phyloP scores from a whole-genome alignment of 2,888 invertebrate genomes.

The Andrena chrysosceles region DNA sequence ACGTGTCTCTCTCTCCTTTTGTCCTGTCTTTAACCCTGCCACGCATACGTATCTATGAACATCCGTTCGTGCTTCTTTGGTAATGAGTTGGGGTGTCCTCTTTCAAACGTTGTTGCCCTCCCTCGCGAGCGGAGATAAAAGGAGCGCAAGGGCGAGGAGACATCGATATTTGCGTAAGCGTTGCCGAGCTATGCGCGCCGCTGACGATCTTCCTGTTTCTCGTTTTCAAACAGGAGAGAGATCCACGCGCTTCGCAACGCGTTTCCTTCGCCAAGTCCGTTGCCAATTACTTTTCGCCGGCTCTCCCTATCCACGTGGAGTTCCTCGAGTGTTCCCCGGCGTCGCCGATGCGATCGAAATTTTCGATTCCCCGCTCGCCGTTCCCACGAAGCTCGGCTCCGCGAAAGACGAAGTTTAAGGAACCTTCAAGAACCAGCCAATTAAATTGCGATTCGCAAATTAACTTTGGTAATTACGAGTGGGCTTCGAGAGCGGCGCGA shows the following conservation, averaged over 20 bases:
- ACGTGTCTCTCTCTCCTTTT: constrained; percentile 49
- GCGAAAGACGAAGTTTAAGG: constrained; percentile 68
- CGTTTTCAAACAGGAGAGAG: not conserved
- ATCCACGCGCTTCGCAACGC: not conserved
- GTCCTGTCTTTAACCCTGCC: constrained; percentile 51
- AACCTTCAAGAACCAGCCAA: constrained; percentile 74
- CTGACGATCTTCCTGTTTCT: not conserved
- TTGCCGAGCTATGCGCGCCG: not conserved
- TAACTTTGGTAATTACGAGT: constrained; percentile 77
- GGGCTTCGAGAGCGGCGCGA: constrained; percentile 62
- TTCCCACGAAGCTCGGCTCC: not conserved
- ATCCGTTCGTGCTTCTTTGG: constrained; percentile 43
- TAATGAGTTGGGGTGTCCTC: constrained; percentile 55
- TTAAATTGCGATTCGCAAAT: constrained; percentile 77
- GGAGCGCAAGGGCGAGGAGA: not conserved
- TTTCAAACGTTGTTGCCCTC: constrained; percentile 46
- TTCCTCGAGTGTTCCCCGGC: not conserved
- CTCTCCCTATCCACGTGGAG: not conserved
- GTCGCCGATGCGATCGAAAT: constrained; percentile 5
- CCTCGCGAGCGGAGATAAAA: constrained; percentile 12
- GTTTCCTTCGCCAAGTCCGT: not conserved
- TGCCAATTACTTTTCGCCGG: not conserved
- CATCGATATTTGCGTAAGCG: constrained; percentile 34
- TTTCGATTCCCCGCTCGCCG: constrained; percentile 8
- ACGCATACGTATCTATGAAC: constrained; percentile 48